A percentile compares a stretch with the other conserved stretches of the same genome.
Evolutionary conservation across 2,113 vertebrate genomes (phyloP).

Genomic region (Antechinus flavipes): DNA sequence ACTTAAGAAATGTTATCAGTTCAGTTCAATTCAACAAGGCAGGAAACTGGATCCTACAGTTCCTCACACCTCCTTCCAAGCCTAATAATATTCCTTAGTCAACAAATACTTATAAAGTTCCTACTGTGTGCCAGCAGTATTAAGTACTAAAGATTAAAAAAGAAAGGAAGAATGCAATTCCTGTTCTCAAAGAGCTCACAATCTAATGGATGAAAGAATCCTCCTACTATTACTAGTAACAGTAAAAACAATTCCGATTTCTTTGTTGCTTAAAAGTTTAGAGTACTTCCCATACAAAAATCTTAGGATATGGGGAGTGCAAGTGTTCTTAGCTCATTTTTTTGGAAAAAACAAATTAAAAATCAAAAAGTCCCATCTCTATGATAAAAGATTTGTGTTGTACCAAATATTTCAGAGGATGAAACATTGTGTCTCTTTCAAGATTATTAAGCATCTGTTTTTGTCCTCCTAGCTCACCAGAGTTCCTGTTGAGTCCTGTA

Average conservation of each 20-base stretch:
- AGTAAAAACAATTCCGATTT: not conserved
- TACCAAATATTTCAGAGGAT: not conserved
- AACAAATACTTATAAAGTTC: not conserved
- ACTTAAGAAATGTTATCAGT: not conserved
- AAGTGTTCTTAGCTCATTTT: not conserved
- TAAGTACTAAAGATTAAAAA: not conserved
- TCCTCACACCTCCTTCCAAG: not conserved
- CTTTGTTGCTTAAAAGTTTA: not conserved
- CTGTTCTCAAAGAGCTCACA: not conserved
- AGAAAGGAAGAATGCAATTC: not conserved
- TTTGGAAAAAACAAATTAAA: not conserved
- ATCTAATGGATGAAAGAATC: not conserved
- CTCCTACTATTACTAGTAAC: not conserved
- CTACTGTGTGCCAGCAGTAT: not conserved
- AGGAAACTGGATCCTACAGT: not conserved
- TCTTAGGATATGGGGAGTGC: not conserved
- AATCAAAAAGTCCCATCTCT: not conserved
- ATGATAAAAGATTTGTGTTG: not conserved
- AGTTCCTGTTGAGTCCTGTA: slow-evolving; percentile 95
- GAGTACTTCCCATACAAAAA: not conserved
- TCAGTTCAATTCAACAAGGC: not conserved
- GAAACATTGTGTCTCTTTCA: not conserved
- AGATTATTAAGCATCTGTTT: slow-evolving; percentile 65
- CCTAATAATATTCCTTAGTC: not conserved
- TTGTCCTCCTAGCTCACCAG: slow-evolving; percentile 89